Evolutionary conservation across 2,797 vertebrate species (phyloP), one percentile per base, ranked within the genome.

Genomic region (Dromococcyx pavoninus): DNA sequence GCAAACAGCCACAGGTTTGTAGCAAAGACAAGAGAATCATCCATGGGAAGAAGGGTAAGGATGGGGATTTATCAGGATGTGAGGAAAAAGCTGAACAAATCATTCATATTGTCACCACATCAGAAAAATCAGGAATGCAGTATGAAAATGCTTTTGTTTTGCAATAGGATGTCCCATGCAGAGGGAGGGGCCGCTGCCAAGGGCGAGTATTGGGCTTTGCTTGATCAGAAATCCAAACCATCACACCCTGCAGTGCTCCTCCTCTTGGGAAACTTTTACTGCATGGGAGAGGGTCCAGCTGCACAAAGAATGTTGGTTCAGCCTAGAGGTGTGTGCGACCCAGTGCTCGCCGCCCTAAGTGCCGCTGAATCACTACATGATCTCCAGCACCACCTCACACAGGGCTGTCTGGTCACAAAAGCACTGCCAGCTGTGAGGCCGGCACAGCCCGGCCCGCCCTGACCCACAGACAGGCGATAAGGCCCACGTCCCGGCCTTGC

Each of bases 381-480:
- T 13, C 65, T 39, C 28, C 41, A 67, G 33, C 6, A 46, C 5
- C 37, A 24, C 27, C n/a, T 17, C 73, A 66, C 41, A 22, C 10
- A 0, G 3, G 50, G 24, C 27, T 54, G 28, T 5, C 65, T 56
- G 14, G 30, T 44, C 54, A 43, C 23, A 64, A 43, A 61, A 77
- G 5, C 3, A 28, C 48, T 4, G 43, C 32, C 15, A 77, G 69
- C 22, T 0, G 0, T 0, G 25, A 46, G 56, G 51, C 60, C 54
- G 57, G 35, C n/a, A 56, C 41, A 41, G 61, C 19, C 15, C 1
- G 7, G 39, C n/a, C 41, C 48, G 33, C 28, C 24, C 77, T 23
- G 22, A 83, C 58, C 17, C 17, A 17, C 44, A 17, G 58, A 0
- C 1, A 65, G 74, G 41, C 30, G 51, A 66, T 25, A 74, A 70